Conservation (phyloP, 1,140 invertebrate species). For the Drosophila mojavensis region DNA sequence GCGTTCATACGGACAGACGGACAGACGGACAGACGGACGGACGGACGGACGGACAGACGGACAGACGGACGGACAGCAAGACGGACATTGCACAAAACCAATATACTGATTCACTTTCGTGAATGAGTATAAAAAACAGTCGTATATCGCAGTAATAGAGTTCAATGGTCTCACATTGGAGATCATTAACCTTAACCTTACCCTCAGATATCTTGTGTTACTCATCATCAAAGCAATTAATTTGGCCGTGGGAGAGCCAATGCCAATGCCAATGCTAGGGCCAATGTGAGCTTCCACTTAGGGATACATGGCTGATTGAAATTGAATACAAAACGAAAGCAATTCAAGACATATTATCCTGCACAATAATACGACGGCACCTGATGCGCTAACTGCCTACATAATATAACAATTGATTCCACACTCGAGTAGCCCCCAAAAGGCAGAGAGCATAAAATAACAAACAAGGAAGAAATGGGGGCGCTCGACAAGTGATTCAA, state of each 20-base stretch:
- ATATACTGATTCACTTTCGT: too few species aligned
- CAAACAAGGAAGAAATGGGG: conserved; percentile 15
- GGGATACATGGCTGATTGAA: conserved; percentile 73
- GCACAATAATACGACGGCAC: conserved; percentile 61
- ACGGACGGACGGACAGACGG: too few species aligned
- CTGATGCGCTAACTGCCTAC: conserved; percentile 65
- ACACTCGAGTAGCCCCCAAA: conserved; percentile 22
- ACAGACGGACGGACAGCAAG: too few species aligned
- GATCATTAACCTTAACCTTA: conserved; percentile 70
- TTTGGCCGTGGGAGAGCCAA: conserved; percentile 59
- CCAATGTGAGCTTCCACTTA: conserved; percentile 58
- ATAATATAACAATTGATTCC: conserved; percentile 58
- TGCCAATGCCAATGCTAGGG: neutral
- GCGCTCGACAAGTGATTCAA: conserved; percentile 39
- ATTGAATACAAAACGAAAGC: conserved; percentile 58
- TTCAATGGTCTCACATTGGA: conserved; percentile 42
- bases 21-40: too few species aligned
- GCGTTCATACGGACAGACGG: too few species aligned
- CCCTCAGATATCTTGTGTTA: conserved; percentile 9
- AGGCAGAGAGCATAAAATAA: neutral
- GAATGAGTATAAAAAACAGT: too few species aligned
- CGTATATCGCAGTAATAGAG: conserved; percentile 8
- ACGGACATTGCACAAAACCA: too few species aligned
- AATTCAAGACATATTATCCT: conserved; percentile 57
- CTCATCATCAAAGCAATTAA: conserved; percentile 41